Conservation (phyloP, 1,140 invertebrate genomes). For the Bemisia tabaci region DNA sequence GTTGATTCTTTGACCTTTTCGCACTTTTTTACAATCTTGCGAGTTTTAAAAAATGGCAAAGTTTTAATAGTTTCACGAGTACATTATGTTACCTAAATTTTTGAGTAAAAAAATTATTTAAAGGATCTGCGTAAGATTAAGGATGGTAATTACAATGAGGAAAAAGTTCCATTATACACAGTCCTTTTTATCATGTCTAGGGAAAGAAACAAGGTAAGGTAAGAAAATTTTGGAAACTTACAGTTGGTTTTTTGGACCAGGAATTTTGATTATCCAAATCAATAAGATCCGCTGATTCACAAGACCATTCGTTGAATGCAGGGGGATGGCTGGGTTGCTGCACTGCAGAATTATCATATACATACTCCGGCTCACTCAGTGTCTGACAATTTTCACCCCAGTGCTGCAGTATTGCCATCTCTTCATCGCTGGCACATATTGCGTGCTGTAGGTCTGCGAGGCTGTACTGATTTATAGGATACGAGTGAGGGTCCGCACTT, state of each 20-base stretch:
- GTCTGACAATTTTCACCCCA: slow-evolving; percentile 19
- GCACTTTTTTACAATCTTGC: too few relatives aligned
- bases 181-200: too few relatives aligned
- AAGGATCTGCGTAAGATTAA: too few relatives aligned
- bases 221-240: not conserved
- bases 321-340: not conserved
- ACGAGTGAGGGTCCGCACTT: not conserved
- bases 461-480: slow-evolving; percentile 15
- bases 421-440: slow-evolving; percentile 27
- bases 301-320: not conserved
- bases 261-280: not conserved
- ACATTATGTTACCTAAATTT: too few relatives aligned
- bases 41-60: too few relatives aligned
- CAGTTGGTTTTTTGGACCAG: not conserved
- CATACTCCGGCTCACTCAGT: not conserved
- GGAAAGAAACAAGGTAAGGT: too few relatives aligned
- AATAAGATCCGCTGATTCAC: not conserved
- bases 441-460: slow-evolving; percentile 25
- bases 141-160: too few relatives aligned
- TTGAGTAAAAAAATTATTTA: too few relatives aligned
- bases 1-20: too few relatives aligned
- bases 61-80: too few relatives aligned
- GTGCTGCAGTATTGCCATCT: slow-evolving; percentile 27
- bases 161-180: too few relatives aligned
- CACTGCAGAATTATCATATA: not conserved